Evolutionary conservation across 2,113 vertebrate species (phyloP).

Genomic region (Leuciscus idus): DNA sequence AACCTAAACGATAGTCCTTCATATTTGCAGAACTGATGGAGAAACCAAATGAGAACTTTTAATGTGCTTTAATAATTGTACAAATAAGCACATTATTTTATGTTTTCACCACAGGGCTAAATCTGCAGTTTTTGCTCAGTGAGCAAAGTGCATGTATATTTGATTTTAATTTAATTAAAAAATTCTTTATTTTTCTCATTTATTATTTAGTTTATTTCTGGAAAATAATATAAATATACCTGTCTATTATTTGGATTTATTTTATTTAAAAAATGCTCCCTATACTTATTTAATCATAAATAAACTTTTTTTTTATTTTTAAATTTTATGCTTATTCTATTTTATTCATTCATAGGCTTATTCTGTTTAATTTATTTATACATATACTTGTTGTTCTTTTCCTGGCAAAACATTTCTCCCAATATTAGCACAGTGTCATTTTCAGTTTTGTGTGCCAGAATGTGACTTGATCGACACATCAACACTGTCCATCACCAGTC

Average conservation of each 20-base stretch:
- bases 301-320: background rate
- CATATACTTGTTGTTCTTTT: background rate
- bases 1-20: conserved; percentile 11
- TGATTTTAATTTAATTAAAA: too few species aligned
- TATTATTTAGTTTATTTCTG: too few species aligned
- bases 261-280: too few species aligned
- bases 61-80: too few species aligned
- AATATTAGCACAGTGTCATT: background rate
- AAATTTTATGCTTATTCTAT: too few species aligned
- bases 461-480: background rate
- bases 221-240: too few species aligned
- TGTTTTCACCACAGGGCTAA: background rate
- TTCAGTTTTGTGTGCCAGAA: background rate
- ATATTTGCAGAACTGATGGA: conserved; percentile 8
- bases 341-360: too few species aligned
- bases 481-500: background rate
- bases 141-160: background rate
- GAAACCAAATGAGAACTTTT: background rate
- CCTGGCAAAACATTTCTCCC: background rate
- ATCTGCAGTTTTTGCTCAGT: background rate
- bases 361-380: background rate
- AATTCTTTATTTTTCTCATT: too few species aligned
- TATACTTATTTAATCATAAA: background rate
- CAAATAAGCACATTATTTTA: background rate
- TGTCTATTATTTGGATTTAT: background rate